A percentile compares a stretch with the other conserved stretches of the same genome.
These are phyloP conservation scores for Heliconius melpomene DNA, from an alignment of 1,140 invertebrate genomes.

Conservation along the genomic window DNA sequence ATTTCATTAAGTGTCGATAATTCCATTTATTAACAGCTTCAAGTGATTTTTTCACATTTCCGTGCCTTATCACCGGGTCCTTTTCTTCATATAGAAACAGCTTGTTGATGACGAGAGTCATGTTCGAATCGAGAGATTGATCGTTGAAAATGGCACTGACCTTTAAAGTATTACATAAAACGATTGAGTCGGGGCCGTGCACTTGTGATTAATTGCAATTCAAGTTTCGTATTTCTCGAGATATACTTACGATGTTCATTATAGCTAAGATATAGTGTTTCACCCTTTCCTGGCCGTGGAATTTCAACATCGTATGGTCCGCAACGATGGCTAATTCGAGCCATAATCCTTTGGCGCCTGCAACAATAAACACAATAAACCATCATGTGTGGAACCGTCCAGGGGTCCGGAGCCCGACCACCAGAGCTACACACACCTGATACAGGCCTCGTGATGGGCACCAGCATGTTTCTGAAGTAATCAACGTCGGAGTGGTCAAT, in stretches of 20 bases:
- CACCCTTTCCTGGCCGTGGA: conserved; percentile 85
- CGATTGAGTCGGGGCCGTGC: conserved; percentile 50
- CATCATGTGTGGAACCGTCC: conserved; percentile 36
- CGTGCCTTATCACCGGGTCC: conserved; percentile 83
- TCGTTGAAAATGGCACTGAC: conserved; percentile 88
- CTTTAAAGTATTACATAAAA: conserved; percentile 80
- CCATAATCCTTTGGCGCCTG: conserved; percentile 80
- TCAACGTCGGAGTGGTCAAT: conserved; percentile 52
- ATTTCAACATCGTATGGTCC: conserved; percentile 86
- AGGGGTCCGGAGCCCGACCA: conserved; percentile 6
- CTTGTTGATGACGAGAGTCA: conserved; percentile 84
- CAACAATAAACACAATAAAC: conserved; percentile 58
- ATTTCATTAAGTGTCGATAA: conserved; percentile 81
- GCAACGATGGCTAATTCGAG: conserved; percentile 86
- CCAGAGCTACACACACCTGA: conserved; percentile 64
- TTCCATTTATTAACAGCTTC: conserved; percentile 90
- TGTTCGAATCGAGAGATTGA: conserved; percentile 84
- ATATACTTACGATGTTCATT: conserved; percentile 87
- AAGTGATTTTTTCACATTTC: conserved; percentile 86
- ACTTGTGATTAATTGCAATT: conserved; percentile 52
- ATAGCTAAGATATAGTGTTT: conserved; percentile 88
- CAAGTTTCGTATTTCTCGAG: conserved; percentile 39
- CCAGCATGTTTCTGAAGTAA: conserved; percentile 53
- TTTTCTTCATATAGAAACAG: conserved; percentile 85
- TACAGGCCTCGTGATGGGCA: conserved; percentile 59